Evolutionary conservation across 2,113 vertebrate genomes (phyloP).

Genomic region (Thalassarche chlororhynchos): DNA sequence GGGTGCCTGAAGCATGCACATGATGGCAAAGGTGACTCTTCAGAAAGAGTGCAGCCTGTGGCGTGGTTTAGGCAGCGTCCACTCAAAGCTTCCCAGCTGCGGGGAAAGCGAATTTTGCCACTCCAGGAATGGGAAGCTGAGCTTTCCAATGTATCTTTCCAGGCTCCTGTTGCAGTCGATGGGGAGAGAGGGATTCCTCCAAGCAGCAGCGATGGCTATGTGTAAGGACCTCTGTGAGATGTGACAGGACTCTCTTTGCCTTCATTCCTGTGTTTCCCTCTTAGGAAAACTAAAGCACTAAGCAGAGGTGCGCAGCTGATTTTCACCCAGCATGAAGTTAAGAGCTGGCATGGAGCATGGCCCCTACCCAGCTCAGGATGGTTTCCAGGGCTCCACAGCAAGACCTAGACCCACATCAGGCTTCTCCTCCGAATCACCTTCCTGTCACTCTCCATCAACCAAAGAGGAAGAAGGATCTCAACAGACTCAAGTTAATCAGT

Average conservation of each 20-base stretch:
- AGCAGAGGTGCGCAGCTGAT: not conserved
- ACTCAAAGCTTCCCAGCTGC: not conserved
- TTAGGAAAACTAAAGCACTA: not conserved
- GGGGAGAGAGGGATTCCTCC: not conserved
- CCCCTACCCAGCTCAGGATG: not conserved
- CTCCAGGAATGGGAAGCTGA: not conserved
- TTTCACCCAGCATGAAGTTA: not conserved
- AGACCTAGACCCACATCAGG: not conserved
- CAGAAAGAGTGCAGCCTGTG: not conserved
- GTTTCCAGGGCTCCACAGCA: not conserved
- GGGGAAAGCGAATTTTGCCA: not conserved
- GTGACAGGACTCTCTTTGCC: not conserved
- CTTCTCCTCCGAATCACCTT: not conserved
- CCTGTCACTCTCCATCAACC: not conserved
- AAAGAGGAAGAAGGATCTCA: not conserved
- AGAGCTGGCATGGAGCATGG: not conserved
- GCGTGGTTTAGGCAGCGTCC: not conserved
- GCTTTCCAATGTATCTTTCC: not conserved
- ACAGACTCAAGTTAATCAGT: too few species aligned
- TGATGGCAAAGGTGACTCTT: not conserved
- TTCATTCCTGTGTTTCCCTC: not conserved
- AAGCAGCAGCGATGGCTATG: fast-evolving
- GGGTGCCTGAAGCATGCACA: not conserved
- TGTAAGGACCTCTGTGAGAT: not conserved
- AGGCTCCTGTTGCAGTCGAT: not conserved